phyloP scores from a whole-genome alignment of 2,888 invertebrate genomes.

The Meandrusa payeni region DNA sequence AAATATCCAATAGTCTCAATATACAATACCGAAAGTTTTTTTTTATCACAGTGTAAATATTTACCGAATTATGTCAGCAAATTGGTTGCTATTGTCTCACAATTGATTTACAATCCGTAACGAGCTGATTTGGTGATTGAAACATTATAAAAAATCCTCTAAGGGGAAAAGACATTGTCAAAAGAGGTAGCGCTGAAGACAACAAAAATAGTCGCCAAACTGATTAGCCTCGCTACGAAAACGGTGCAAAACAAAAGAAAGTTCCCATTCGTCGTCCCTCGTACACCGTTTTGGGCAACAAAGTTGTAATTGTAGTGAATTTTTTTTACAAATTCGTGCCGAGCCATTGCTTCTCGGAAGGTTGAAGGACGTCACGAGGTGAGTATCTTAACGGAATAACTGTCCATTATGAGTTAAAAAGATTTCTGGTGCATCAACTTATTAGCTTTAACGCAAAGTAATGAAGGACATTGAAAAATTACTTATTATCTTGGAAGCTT shows the following conservation, averaged over 20 bases:
- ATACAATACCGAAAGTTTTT: too few relatives aligned
- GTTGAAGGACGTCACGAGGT: conserved; percentile 52
- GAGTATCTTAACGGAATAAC: conserved; percentile 48
- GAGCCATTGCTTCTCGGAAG: conserved; percentile 65
- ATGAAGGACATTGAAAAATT: conserved; percentile 53
- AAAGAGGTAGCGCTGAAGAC: conserved; percentile 46
- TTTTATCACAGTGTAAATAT: conserved; percentile 23
- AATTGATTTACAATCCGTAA: conserved; percentile 31
- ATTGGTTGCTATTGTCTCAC: conserved; percentile 25
- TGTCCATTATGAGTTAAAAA: conserved; percentile 44
- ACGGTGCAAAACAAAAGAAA: conserved; percentile 62
- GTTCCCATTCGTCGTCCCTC: conserved; percentile 45
- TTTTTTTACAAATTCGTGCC: conserved; percentile 46
- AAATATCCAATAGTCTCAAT: too few relatives aligned
- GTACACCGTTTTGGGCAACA: conserved; percentile 47
- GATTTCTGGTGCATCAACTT: conserved; percentile 52
- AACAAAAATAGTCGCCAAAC: conserved; percentile 49
- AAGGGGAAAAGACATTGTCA: conserved; percentile 42
- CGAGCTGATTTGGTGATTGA: conserved; percentile 19
- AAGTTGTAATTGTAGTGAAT: conserved; percentile 60
- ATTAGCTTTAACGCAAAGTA: conserved; percentile 45
- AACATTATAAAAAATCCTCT: conserved; percentile 19
- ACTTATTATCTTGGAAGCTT: too few relatives aligned
- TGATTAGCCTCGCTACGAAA: conserved; percentile 57
- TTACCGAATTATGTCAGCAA: conserved; percentile 27